phyloP scores from a whole-genome alignment of 2,888 invertebrate genomes.

The Pandemis heparana region DNA sequence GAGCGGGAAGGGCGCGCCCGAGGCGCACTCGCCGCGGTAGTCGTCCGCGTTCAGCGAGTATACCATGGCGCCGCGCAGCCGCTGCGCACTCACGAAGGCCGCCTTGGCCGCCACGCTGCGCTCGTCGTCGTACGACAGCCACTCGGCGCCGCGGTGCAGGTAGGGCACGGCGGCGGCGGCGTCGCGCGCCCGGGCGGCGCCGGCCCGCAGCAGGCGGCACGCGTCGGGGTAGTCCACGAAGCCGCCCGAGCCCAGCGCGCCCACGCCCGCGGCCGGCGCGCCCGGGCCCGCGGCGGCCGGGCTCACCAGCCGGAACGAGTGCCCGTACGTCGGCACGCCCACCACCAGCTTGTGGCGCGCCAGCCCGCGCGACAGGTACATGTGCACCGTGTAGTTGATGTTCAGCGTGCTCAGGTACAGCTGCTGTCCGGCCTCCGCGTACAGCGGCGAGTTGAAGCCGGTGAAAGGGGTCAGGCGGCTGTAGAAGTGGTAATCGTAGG shows the following conservation, averaged over 20 bases:
- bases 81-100: slow-evolving; percentile 86
- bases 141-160: slow-evolving; percentile 88
- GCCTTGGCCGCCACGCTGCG: slow-evolving; percentile 90
- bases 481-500: slow-evolving; percentile 95
- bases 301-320: slow-evolving; percentile 90
- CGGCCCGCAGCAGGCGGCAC: slow-evolving; percentile 86
- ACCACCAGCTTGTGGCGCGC: slow-evolving; percentile 91
- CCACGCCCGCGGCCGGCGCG: slow-evolving; percentile 85
- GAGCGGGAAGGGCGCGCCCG: slow-evolving; percentile 57
- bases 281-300: slow-evolving; percentile 89
- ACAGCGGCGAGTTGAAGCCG: slow-evolving; percentile 93
- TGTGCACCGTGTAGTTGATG: slow-evolving; percentile 92
- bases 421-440: slow-evolving; percentile 85
- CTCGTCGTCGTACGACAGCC: slow-evolving; percentile 93
- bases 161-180: slow-evolving; percentile 91
- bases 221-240: slow-evolving; percentile 90
- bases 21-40: slow-evolving; percentile 85
- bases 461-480: slow-evolving; percentile 92
- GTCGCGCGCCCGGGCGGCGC: slow-evolving; percentile 80
- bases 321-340: slow-evolving; percentile 95
- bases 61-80: slow-evolving; percentile 93
- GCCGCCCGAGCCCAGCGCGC: slow-evolving; percentile 88
- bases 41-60: slow-evolving; percentile 94
- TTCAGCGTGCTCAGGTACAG: slow-evolving; percentile 90
- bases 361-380: slow-evolving; percentile 92